These are phyloP conservation scores for Fregetta grallaria DNA, from an alignment of 2,113 vertebrate species.

Conservation along the genomic window DNA sequence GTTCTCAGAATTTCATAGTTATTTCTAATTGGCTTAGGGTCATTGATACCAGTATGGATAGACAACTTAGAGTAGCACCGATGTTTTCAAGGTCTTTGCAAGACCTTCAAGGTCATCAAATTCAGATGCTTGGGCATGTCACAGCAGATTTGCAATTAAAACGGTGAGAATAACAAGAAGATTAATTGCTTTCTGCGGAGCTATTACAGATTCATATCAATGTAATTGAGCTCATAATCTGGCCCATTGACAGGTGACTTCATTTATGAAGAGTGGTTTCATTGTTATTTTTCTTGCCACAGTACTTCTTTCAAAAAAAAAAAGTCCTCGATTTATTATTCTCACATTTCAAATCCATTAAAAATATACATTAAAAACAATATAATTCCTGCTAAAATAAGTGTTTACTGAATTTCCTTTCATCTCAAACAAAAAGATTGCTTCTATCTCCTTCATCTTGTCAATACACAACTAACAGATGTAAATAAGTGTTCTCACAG, in stretches of 20 bases:
- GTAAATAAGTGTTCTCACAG: not conserved
- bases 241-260: slow-evolving; percentile 7
- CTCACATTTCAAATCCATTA: not conserved
- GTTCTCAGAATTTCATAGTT: not conserved
- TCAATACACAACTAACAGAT: not conserved
- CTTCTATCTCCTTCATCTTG: not conserved
- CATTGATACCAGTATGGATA: not conserved
- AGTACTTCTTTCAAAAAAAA: not conserved
- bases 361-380: not conserved
- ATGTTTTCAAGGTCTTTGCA: not conserved
- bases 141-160: slow-evolving; percentile 14
- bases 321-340: not conserved
- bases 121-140: not conserved
- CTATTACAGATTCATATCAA: slow-evolving; percentile 38
- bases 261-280: not conserved
- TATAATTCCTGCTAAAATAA: not conserved
- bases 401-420: not conserved
- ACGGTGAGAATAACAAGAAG: slow-evolving; percentile 21
- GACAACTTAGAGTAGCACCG: not conserved
- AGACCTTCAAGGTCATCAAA: not conserved
- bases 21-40: not conserved
- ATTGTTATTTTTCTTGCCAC: not conserved
- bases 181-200: slow-evolving; percentile 40
- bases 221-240: slow-evolving; percentile 48
- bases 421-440: not conserved